Conservation (phyloP, 2,113 vertebrate species). For the Machaerirhynchus nigripectus region DNA sequence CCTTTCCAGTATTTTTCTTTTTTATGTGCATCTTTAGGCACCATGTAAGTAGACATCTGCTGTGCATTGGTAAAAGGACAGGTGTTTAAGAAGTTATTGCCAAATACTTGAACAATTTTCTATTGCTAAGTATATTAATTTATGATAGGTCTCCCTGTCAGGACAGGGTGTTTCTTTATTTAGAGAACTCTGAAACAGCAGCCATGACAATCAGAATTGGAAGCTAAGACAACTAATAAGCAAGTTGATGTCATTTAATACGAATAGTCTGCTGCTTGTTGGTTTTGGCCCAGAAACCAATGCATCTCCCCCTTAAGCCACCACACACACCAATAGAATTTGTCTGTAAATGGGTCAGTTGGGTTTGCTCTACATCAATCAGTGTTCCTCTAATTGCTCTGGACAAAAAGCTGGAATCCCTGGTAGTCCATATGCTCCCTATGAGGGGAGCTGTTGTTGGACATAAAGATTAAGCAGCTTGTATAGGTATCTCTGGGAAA, state of each 20-base stretch:
- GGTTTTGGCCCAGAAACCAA: not conserved
- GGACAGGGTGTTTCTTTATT: not conserved
- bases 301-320: not conserved
- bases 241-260: not conserved
- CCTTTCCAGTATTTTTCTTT: not conserved
- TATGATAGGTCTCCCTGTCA: not conserved
- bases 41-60: not conserved
- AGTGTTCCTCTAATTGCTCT: not conserved
- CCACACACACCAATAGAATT: not conserved
- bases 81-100: not conserved
- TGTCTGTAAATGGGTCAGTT: not conserved
- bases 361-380: not conserved
- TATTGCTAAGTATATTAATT: not conserved
- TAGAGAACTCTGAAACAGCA: not conserved
- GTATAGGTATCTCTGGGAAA: not conserved
- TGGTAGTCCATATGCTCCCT: fast-evolving
- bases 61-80: not conserved
- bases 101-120: not conserved
- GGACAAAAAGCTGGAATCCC: not conserved
- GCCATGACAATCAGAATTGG: not conserved
- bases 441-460: not conserved
- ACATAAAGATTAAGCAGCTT: not conserved
- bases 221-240: not conserved
- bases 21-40: not conserved
- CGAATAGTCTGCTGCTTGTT: fast-evolving